phyloP scores from a whole-genome alignment of 2,888 invertebrate species.

The Platyscelio sp. region DNA sequence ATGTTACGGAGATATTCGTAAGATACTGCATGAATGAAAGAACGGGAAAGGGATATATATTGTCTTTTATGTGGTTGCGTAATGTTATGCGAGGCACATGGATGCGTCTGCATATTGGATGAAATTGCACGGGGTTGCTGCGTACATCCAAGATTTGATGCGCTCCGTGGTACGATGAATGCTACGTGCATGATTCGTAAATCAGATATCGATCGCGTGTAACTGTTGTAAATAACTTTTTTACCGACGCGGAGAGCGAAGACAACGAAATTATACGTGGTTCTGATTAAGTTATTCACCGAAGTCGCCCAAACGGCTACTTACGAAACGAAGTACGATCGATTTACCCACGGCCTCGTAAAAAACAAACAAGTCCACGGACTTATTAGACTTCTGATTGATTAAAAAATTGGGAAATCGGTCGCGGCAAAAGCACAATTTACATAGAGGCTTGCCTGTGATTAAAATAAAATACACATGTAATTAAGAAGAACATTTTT shows the following conservation, averaged over 20 bases:
- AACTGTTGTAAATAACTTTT: slow-evolving; percentile 31
- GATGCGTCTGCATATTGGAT: slow-evolving; percentile 41
- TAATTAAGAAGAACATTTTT: no score
- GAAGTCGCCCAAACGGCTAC: no score
- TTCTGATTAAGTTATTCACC: no score
- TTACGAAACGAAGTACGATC: no score
- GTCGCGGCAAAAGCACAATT: no score
- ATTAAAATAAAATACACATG: no score
- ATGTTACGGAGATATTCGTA: slow-evolving; percentile 49
- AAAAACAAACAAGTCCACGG: no score
- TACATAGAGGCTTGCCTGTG: no score
- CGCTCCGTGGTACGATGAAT: slow-evolving; percentile 39
- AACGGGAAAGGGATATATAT: slow-evolving; percentile 37
- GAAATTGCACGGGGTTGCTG: slow-evolving; percentile 38
- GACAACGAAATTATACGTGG: slow-evolving; percentile 8
- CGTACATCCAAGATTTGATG: slow-evolving; percentile 18
- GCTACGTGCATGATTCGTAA: slow-evolving; percentile 43
- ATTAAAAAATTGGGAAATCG: no score
- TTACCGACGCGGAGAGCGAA: not conserved
- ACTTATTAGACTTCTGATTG: no score
- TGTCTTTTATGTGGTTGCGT: slow-evolving; percentile 46
- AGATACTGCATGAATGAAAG: slow-evolving; percentile 43
- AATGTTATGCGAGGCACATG: slow-evolving; percentile 43
- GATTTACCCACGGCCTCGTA: no score
- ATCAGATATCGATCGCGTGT: slow-evolving; percentile 46